Evolutionary conservation across 2,888 invertebrate species (phyloP), one percentile per base, ranked within the genome.

Genomic region (Metalampra italica): DNA sequence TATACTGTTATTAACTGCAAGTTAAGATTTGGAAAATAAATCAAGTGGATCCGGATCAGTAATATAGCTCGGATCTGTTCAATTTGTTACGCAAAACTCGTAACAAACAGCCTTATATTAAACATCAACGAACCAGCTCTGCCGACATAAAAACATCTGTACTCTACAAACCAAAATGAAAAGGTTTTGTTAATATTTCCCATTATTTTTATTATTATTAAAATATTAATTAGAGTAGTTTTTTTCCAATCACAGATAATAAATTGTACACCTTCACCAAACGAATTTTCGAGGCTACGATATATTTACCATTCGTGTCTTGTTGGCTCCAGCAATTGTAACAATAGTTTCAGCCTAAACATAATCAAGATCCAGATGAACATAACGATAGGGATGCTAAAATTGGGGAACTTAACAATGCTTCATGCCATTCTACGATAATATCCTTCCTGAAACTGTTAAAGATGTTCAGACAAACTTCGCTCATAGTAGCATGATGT

Each of bases 401-500:
- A 71, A 66, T 64, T 61, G 66, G 64, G 60, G 57, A 61, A 66
- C 68, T 66, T 68, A 69, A 66, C 66, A 64, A 66, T 68, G 67
- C 67, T 67, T 69, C 65, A 67, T 64, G 48, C 50, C 51, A 54
- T 53, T 51, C 62, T 61, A 62, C 55, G 64, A 66, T 68, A 71
- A 69, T 68, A 64, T 59, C 63, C 59, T 58, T 60, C 56, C 57
- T 59, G 60, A 56, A 63, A 53, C 55, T 48, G 47, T 42, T 8
- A 9, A 30, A 12, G 14, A 15, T 4, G 8, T 49, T 47, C 48
- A 55, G 29, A 32, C 53, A 11, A 52, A 45, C 57, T 51, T 50
- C 43, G 39, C 47, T 50, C 40, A 45, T 54, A 36, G n/a, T 14
- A 1, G 11, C 13, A 46, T 52, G 14, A 49, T 15, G 50, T 51